Percentiles rank a stretch among this genome's conserved stretches.
Conservation (phyloP, 1,140 invertebrate species). For the Cecropterus lyciades region DNA sequence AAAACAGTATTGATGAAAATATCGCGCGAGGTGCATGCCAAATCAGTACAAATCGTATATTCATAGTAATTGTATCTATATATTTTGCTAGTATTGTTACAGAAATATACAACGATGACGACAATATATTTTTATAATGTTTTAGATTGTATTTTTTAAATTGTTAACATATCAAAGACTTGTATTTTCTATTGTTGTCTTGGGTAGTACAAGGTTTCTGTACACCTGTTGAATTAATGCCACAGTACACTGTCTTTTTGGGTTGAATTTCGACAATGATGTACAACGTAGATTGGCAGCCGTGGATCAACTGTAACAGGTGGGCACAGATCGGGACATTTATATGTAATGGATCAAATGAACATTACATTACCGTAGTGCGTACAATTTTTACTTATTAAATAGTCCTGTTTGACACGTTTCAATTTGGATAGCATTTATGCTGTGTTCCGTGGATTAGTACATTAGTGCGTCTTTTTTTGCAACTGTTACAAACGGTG, state of each 20-base stretch:
- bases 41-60: conserved; percentile 60
- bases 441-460: no score
- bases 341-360: no score
- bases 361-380: no score
- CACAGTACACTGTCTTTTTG: neutral
- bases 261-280: neutral
- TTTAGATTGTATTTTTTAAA: conserved; percentile 63
- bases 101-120: conserved; percentile 72
- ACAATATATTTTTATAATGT: conserved; percentile 70
- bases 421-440: no score
- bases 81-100: conserved; percentile 55
- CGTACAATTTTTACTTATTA: no score
- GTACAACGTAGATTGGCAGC: no score
- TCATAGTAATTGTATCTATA: conserved; percentile 28
- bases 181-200: conserved; percentile 54
- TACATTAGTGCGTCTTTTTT: no score
- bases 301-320: no score
- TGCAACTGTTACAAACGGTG: no score
- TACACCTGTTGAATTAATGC: neutral
- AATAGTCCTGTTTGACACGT: no score
- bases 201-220: neutral
- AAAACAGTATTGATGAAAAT: conserved; percentile 3
- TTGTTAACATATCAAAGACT: conserved; percentile 76
- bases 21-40: conserved; percentile 11
- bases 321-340: no score